Percentiles rank a stretch among this genome's conserved stretches.
These are phyloP conservation scores for Hippopotamus amphibius DNA, from an alignment of 2,113 vertebrate genomes.

Conservation along the genomic window DNA sequence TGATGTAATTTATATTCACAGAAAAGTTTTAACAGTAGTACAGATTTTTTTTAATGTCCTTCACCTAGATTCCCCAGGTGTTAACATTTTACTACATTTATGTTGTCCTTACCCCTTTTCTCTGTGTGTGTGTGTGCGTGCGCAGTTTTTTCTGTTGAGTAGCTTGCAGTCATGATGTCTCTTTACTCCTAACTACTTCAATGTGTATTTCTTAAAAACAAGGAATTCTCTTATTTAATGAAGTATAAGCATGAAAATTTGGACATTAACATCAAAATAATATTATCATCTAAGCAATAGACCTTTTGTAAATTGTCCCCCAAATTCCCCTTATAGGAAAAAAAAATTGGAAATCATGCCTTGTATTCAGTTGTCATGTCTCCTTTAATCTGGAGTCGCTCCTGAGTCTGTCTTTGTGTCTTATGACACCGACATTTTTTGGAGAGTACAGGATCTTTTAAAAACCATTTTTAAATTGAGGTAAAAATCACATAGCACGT, in stretches of 20 bases:
- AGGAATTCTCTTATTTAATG: not conserved
- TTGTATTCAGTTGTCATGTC: not conserved
- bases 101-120: not conserved
- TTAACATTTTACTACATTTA: not conserved
- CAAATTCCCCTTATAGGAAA: not conserved
- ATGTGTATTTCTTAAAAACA: not conserved
- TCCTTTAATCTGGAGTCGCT: not conserved
- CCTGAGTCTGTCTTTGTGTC: not conserved
- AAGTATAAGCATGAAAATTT: not conserved
- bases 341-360: not conserved
- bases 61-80: not conserved
- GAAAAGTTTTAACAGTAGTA: not conserved
- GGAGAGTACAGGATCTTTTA: not conserved
- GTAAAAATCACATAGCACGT: not conserved
- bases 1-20: not conserved
- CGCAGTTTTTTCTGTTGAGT: not conserved
- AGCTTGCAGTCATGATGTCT: too few relatives aligned
- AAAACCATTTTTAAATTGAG: slow-evolving; percentile 1
- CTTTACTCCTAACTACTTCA: not conserved
- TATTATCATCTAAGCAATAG: not conserved
- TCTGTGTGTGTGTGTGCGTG: not conserved
- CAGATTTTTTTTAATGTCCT: not conserved
- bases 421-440: not conserved
- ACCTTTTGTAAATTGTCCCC: not conserved
- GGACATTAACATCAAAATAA: not conserved